phyloP scores from a whole-genome alignment of 2,797 vertebrate genomes.

The Pseudopleuronectes americanus region DNA sequence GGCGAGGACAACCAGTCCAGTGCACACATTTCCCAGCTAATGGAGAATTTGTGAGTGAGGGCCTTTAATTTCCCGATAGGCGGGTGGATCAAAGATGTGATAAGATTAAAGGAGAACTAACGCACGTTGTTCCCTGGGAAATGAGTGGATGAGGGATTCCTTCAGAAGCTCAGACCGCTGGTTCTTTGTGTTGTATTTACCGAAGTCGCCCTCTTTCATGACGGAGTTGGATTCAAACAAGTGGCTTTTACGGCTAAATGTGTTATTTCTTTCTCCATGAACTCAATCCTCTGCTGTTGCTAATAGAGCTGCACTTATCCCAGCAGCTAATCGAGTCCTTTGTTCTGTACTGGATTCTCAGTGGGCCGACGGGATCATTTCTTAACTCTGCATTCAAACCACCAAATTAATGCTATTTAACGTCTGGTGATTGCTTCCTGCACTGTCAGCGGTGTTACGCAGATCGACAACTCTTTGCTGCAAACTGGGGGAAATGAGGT shows the following conservation, averaged over 20 bases:
- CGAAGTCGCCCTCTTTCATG: conserved; percentile 9
- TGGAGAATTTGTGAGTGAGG: conserved; percentile 71
- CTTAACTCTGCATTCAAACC: background rate
- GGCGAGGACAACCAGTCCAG: conserved; percentile 52
- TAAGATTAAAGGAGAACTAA: conserved; percentile 79
- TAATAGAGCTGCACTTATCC: conserved; percentile 4
- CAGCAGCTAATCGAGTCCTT: background rate
- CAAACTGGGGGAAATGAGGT: background rate
- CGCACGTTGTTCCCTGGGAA: conserved; percentile 35
- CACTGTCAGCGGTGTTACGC: background rate
- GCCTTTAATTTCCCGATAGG: conserved; percentile 77
- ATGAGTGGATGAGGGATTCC: conserved; percentile 50
- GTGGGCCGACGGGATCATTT: background rate
- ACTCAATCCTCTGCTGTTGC: background rate
- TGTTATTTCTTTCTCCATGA: background rate
- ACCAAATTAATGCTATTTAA: background rate
- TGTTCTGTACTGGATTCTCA: background rate
- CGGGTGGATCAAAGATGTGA: conserved; percentile 82
- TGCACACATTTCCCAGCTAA: conserved; percentile 73
- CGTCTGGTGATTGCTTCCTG: background rate
- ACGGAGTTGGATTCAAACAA: conserved; percentile 15
- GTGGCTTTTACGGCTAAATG: conserved; percentile 13
- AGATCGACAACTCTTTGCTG: background rate
- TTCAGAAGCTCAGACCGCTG: conserved; percentile 29
- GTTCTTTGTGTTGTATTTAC: conserved; percentile 12